Base-by-base conservation (phyloP, 2,888 invertebrate genomes). In the Ptychoptera contaminata region DNA sequence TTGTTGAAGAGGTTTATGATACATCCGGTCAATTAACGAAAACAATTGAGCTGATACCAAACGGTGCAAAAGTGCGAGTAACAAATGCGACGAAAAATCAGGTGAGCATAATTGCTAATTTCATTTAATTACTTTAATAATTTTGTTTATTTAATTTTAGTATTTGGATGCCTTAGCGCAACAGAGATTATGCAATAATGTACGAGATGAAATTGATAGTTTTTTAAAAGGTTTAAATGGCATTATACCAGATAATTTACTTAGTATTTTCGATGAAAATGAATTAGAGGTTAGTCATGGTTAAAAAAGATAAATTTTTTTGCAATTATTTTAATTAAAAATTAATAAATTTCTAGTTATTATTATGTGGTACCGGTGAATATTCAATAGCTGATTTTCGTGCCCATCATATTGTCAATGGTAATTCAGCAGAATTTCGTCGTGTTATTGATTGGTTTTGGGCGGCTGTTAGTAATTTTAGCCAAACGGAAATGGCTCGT, bases 251-350 rank as follows among this genome's bases (percentile, higher is more conserved):
- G 90, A 90, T 67, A 86, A 90, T 68, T 73, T 93, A 54, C 73
- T 94, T 49, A 87, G 88, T 59, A 91, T 92, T 62, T 93, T 94
- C 67, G 92, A 93, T 68, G 93, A 93, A 67, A 90, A 91, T 67
- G 93, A 94, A 67, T 72, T 94, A 23, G 93, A 94, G 82, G 88
- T 90, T 29, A 29, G 29, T 37, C 29, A 38, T 46, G n/a, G 4
- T 32, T 32, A 7, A 32, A 2, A 32, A 32, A 32, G 8, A 32
- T 11, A 7, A 32, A 11, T 30, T 30, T 30, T 9, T 30, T 30
- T 30, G 6, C 6, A 6, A 30, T 30, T n/a, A n/a, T n/a, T n/a
- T n/a, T 23, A 23, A 23, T 5, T 5, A 5, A 16, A 15, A 16
- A n/a, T 15, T 5, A 16, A 37, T 14, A 37, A 15, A 37, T 50